These are phyloP conservation scores for Cryptus armator DNA, from an alignment of 2,888 invertebrate species.

Conservation along the genomic window DNA sequence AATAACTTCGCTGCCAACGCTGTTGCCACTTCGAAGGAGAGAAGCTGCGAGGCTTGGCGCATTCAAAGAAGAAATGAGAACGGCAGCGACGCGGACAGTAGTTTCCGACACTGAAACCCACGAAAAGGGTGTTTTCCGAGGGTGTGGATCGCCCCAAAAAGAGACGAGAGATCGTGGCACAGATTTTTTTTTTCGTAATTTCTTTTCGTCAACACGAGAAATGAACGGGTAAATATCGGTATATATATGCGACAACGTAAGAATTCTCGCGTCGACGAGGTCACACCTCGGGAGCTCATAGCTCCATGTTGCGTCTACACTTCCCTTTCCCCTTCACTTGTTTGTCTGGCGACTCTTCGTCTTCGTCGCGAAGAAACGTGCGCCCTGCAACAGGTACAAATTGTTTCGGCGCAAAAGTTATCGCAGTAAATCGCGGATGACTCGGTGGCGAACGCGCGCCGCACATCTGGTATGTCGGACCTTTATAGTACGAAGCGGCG, in stretches of 20 bases:
- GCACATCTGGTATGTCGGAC: conserved; percentile 79
- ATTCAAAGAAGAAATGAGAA: conserved; percentile 30
- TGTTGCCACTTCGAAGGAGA: conserved; percentile 80
- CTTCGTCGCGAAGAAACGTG: conserved; percentile 60
- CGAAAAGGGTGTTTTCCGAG: too few relatives aligned
- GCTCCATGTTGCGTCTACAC: conserved; percentile 63
- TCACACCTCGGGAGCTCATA: conserved; percentile 68
- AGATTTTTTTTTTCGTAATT: neutral
- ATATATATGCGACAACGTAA: neutral
- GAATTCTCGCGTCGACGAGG: conserved; percentile 71
- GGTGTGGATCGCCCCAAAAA: too few relatives aligned
- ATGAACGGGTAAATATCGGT: neutral
- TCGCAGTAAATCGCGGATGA: conserved; percentile 82
- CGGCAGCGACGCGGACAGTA: conserved; percentile 10
- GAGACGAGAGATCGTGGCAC: neutral
- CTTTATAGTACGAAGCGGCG: conserved; percentile 70
- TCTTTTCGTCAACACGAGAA: neutral
- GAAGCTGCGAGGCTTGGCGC: conserved; percentile 53
- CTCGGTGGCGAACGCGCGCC: conserved; percentile 72
- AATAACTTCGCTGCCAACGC: conserved; percentile 83
- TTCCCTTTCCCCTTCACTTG: conserved; percentile 21
- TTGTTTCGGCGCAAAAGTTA: conserved; percentile 81
- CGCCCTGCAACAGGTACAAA: conserved; percentile 79
- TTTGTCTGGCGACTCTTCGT: conserved; percentile 38
- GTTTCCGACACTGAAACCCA: too few relatives aligned